Evolutionary conservation across 2,113 vertebrate species (phyloP), one percentile per base, ranked within the genome.

Genomic region (Meriones unguiculatus): DNA sequence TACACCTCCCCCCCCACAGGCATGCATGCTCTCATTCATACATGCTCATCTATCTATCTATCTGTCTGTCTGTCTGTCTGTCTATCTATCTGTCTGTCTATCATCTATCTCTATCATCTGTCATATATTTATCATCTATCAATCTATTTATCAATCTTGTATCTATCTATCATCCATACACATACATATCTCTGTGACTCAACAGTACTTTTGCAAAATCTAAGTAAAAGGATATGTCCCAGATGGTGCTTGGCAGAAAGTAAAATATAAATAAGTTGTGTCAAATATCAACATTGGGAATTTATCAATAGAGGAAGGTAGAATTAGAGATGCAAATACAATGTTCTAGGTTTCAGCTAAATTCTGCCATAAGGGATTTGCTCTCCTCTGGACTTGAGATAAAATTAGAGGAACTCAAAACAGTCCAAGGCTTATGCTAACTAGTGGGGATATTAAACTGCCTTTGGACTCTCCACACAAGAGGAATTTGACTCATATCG

Each of bases 161-260:
- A 73, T 46, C 75, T 50, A 76, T 50, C 73, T 76, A 50, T 46
- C 41, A 30, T 52, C 20, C 50, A 80, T 15, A 52, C 8, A 32
- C 4, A 52, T 32, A 22, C 12, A 52, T 78, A 54, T 78, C 28
- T 81, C 11, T 81, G 57, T 76, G 30, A 64, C 10, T 77, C 7
- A 93, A 85, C 62, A 22, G 6, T 64, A 35, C 86, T 46, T 91
- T 92, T 95, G 73, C 46, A 84, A 82, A 92, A 75, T 50, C 41
- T 88, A 57, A 91, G 17, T 62, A 52, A 90, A 93, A 30, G 17
- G 18, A 0, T 50, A 76, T 82, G 3, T 76, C 4, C 67, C 50
- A 90, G 13, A 88, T 77, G 14, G 20, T 86, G 18, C 41, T 93
- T 62, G 88, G 38, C 11, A 94, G 28, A 93, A 76, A 94, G 11